phyloP scores from a whole-genome alignment of 92 coral and sea anemone species.

The Epizoanthus scotinus region DNA sequence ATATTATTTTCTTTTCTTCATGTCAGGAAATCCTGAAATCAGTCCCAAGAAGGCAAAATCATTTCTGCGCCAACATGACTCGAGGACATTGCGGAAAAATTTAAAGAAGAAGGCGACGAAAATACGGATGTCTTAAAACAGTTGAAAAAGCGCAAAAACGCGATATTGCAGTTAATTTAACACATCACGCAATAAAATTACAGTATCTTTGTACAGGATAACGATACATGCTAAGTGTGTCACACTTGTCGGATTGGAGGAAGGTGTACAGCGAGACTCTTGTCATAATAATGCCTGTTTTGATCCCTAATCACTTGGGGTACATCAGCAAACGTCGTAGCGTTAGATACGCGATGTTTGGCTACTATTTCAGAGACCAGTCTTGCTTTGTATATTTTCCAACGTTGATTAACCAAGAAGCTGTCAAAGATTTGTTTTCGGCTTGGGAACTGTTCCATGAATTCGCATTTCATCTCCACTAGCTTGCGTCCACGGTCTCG shows the following conservation, averaged over 20 bases:
- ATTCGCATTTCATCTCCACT: slow-evolving; percentile 21
- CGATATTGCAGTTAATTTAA: no score
- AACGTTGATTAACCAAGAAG: slow-evolving; percentile 29
- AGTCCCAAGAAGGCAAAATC: slow-evolving; percentile 13
- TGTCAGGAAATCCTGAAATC: not conserved
- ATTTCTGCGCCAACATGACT: not conserved
- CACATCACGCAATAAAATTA: no score
- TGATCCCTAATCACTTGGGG: slow-evolving; percentile 28
- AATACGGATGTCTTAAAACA: not conserved
- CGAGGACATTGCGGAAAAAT: not conserved
- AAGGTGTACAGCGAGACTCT: not conserved
- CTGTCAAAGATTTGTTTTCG: slow-evolving; percentile 41
- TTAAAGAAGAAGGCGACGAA: not conserved
- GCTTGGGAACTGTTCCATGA: slow-evolving; percentile 28
- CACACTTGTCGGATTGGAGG: slow-evolving; percentile 2
- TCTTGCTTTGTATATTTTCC: slow-evolving; percentile 30
- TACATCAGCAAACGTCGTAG: slow-evolving; percentile 22
- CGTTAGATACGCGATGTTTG: not conserved
- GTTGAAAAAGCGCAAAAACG: not conserved
- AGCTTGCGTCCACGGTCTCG: slow-evolving; percentile 34
- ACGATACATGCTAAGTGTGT: no score
- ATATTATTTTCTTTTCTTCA: not conserved
- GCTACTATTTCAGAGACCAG: slow-evolving; percentile 23
- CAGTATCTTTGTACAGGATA: no score
- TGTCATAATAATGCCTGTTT: slow-evolving; percentile 26